Evolutionary conservation across 2,888 invertebrate genomes (phyloP).

Genomic region (Apodemia duryi): DNA sequence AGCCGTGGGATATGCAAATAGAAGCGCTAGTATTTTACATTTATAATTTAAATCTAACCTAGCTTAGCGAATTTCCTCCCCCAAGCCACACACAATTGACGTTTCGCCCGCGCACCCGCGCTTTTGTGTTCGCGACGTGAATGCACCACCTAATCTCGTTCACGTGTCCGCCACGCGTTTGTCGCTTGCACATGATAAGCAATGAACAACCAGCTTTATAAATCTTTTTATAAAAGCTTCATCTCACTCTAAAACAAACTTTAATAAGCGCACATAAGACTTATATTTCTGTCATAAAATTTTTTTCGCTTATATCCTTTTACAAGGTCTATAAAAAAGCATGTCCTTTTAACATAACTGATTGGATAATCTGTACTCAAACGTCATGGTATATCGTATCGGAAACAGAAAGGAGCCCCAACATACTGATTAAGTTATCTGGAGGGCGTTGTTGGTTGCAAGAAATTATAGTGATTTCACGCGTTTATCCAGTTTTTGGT

Average conservation of each 20-base stretch:
- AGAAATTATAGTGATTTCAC: constrained; percentile 75
- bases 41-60: constrained; percentile 75
- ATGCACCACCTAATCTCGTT: constrained; percentile 68
- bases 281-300: too few relatives aligned
- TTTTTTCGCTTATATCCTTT: constrained; percentile 43
- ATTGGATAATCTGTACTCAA: constrained; percentile 79
- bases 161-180: constrained; percentile 70
- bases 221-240: constrained; percentile 33
- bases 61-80: constrained; percentile 71
- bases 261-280: constrained; percentile 31
- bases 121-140: constrained; percentile 70
- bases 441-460: constrained; percentile 52
- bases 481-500: constrained; percentile 62
- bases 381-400: constrained; percentile 74
- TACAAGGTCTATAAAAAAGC: constrained; percentile 54
- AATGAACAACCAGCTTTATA: constrained; percentile 44
- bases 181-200: constrained; percentile 68
- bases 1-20: constrained; percentile 77
- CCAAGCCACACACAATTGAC: constrained; percentile 69
- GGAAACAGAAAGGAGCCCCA: constrained; percentile 73
- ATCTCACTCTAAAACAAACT: constrained; percentile 20
- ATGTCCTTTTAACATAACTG: constrained; percentile 78
- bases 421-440: constrained; percentile 72
- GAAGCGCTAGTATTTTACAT: constrained; percentile 59
- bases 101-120: constrained; percentile 59